These are phyloP conservation scores for Urocitellus parryii DNA, from an alignment of 2,113 vertebrate species.

Conservation along the genomic window DNA sequence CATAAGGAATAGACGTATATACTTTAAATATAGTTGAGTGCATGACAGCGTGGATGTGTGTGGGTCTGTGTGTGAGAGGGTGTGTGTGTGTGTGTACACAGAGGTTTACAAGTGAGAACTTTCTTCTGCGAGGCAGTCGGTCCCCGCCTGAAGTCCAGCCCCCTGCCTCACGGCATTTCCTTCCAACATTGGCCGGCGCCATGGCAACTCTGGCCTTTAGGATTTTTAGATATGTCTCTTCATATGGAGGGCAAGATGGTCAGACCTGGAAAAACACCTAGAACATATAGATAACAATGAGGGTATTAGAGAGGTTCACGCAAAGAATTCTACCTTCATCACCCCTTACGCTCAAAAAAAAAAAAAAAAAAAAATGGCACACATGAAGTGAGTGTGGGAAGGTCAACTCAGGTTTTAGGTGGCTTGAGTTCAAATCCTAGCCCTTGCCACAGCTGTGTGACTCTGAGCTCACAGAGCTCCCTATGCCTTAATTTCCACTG, in stretches of 20 bases:
- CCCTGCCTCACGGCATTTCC: constrained; percentile 81
- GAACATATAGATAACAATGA: constrained; percentile 79
- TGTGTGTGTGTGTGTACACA: constrained; percentile 86
- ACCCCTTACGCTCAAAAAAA: neutral
- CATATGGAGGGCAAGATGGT: constrained; percentile 98
- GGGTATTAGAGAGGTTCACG: constrained; percentile 34
- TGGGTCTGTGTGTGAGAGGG: constrained; percentile 58
- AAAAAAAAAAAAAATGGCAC: too few relatives aligned
- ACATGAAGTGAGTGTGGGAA: fast-evolving
- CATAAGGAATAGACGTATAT: constrained; percentile 86
- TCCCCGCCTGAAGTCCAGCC: constrained; percentile 85
- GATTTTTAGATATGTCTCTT: constrained; percentile 96
- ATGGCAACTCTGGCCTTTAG: constrained; percentile 74
- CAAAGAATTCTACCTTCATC: neutral
- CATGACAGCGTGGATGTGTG: constrained; percentile 86
- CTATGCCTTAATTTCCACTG: neutral
- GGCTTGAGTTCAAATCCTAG: neutral
- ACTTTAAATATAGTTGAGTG: constrained; percentile 85
- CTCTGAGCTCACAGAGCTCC: neutral
- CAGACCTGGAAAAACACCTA: constrained; percentile 99
- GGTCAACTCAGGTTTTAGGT: neutral
- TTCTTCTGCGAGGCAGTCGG: constrained; percentile 85
- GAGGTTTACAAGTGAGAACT: constrained; percentile 86
- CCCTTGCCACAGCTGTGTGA: neutral
- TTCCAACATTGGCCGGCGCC: constrained; percentile 75